These are phyloP conservation scores for Epinotia ramella DNA, from an alignment of 2,888 invertebrate species.

Conservation along the genomic window DNA sequence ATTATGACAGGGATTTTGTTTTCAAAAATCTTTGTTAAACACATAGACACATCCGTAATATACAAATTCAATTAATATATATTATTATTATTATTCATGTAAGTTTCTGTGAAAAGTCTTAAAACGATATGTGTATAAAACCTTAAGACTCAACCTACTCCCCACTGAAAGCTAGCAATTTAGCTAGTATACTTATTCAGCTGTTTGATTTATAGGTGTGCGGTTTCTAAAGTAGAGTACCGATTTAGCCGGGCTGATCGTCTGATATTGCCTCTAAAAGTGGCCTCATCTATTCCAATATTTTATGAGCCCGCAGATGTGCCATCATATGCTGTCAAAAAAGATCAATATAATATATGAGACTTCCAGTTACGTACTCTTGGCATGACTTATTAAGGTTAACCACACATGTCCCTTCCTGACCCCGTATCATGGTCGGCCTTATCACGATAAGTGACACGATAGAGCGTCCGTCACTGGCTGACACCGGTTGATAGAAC, in stretches of 20 bases:
- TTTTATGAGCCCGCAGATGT: slow-evolving; percentile 28
- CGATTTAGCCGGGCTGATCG: slow-evolving; percentile 28
- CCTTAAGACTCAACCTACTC: background rate
- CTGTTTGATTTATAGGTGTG: slow-evolving; percentile 10
- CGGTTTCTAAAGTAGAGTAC: slow-evolving; percentile 14
- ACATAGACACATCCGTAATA: background rate
- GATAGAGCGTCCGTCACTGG: no score
- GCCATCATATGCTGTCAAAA: slow-evolving; percentile 17
- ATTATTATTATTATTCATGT: background rate
- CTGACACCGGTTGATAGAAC: no score
- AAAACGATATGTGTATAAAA: background rate
- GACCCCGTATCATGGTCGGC: no score
- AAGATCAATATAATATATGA: slow-evolving; percentile 10
- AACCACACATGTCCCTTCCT: background rate
- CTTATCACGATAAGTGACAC: no score
- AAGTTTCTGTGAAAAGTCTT: background rate
- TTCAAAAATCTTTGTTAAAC: background rate
- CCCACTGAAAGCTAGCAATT: background rate
- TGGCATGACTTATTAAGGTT: background rate
- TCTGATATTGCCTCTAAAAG: slow-evolving; percentile 21
- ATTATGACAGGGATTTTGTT: background rate
- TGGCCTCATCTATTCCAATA: slow-evolving; percentile 17
- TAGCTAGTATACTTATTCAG: slow-evolving; percentile 3
- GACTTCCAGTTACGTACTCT: background rate
- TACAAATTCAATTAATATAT: background rate